These are phyloP conservation scores for Zaprionus davidi DNA, from an alignment of 1,140 invertebrate species.

Conservation along the genomic window DNA sequence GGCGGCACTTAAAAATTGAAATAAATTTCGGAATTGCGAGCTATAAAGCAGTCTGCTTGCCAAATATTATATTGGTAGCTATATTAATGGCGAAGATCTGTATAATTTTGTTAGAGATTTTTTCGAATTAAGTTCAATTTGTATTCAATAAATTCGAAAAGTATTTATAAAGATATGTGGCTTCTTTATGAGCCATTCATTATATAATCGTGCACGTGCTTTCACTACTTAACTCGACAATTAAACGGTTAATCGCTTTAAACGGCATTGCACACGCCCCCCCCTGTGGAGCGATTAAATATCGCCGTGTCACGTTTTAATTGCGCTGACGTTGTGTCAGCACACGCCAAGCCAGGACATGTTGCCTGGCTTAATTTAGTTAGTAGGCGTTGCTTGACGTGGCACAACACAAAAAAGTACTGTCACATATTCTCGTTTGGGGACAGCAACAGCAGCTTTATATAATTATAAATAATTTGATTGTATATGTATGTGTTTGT, in stretches of 20 bases:
- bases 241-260: conserved; percentile 10
- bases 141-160: not conserved
- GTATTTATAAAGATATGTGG: not conserved
- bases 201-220: not conserved
- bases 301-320: conserved; percentile 36
- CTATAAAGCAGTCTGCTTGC: too few species aligned
- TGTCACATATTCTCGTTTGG: not conserved
- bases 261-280: not conserved
- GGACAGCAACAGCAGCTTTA: not conserved
- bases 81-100: too few species aligned
- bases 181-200: conserved; percentile 4
- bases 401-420: not conserved
- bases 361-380: conserved; percentile 41
- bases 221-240: conserved; percentile 6
- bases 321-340: conserved; percentile 4
- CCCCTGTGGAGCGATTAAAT: conserved; percentile 13
- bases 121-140: too few species aligned
- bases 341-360: not conserved
- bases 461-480: conserved; percentile 1
- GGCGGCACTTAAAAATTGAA: too few species aligned
- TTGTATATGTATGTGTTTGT: not conserved
- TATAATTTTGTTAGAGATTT: too few species aligned
- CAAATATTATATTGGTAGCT: too few species aligned
- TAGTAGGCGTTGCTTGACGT: conserved; percentile 11
- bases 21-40: too few species aligned